phyloP scores from a whole-genome alignment of 2,888 invertebrate genomes.

The Hypomecis punctinalis region DNA sequence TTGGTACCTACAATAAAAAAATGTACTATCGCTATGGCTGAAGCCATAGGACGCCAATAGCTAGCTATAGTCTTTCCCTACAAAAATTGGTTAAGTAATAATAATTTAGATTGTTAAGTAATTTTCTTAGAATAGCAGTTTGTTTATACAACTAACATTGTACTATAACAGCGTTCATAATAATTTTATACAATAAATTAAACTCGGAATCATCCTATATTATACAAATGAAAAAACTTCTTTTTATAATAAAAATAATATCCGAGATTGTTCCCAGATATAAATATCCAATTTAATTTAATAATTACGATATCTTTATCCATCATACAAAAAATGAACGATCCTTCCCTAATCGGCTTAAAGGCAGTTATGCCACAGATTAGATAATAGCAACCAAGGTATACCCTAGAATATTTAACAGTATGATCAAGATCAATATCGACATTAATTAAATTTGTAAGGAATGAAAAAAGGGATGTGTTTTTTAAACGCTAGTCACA shows the following conservation, averaged over 20 bases:
- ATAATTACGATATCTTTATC: constrained; percentile 35
- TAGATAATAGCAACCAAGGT: neutral
- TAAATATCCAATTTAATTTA: constrained; percentile 22
- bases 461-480: constrained; percentile 65
- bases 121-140: too few species aligned
- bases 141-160: too few species aligned
- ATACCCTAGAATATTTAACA: too few species aligned
- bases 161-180: too few species aligned
- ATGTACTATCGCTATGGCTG: too few species aligned
- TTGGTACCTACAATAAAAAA: too few species aligned
- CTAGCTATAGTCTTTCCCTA: too few species aligned
- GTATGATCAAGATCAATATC: constrained; percentile 62
- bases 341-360: constrained; percentile 35
- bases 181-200: too few species aligned
- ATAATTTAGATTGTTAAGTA: too few species aligned
- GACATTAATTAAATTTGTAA: constrained; percentile 81
- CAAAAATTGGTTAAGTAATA: too few species aligned
- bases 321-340: constrained; percentile 35
- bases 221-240: constrained; percentile 19
- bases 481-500: constrained; percentile 73
- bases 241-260: constrained; percentile 20
- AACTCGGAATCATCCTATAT: too few species aligned
- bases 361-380: constrained; percentile 42
- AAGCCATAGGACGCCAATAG: too few species aligned
- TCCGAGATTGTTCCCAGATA: constrained; percentile 31